Base-by-base conservation (phyloP, 2,888 invertebrate species). In the Pristionchus entomophagus region DNA sequence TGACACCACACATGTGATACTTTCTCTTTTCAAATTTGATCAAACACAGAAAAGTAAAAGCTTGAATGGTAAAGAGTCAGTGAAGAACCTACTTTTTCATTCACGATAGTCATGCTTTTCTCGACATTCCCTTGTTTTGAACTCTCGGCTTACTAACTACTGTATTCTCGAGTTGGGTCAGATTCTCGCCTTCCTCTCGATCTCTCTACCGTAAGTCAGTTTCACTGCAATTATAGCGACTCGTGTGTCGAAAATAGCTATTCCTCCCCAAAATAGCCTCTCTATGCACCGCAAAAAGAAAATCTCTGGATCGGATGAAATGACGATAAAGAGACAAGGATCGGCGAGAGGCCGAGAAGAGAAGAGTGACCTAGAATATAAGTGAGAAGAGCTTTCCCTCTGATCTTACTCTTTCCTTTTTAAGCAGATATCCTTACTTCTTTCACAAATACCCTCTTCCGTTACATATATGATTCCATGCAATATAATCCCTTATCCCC, bases 241-340 rank as follows among this genome's bases (percentile, higher is more conserved):
- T 69, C 22, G 38, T 35, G 41, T 1, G 69, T 19, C 69, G 10
- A 32, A 45, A 12, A 73, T 41, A 73, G 41, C n/a, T 19, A 41
- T 10, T 2, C 4, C n/a, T 12, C 8, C 12, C n/a, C 45, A 17
- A n/a, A 73, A 73, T 38, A 22, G 38, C 14, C 22, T 26, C 29
- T 45, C 26, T n/a, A 8, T 73, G 73, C 41, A 73, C 45, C n/a
- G 12, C 8, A 73, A n/a, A 73, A 73, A 73, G n/a, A 73, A 56
- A 8, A 56, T 22, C n/a, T 56, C 56, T n/a, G 12, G 56, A 26
- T 12, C 3, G 6, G 10, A 65, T 3, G 65, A 2, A 45, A 19
- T 73, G 73, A 45, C 41, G 73, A 26, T n/a, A 32, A 26, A 73
- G 45, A 73, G 73, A 73, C 73, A 73, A 45, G 73, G 73, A 73